These are phyloP conservation scores for Diceros bicornis DNA, from an alignment of 2,797 vertebrate genomes.

Conservation along the genomic window DNA sequence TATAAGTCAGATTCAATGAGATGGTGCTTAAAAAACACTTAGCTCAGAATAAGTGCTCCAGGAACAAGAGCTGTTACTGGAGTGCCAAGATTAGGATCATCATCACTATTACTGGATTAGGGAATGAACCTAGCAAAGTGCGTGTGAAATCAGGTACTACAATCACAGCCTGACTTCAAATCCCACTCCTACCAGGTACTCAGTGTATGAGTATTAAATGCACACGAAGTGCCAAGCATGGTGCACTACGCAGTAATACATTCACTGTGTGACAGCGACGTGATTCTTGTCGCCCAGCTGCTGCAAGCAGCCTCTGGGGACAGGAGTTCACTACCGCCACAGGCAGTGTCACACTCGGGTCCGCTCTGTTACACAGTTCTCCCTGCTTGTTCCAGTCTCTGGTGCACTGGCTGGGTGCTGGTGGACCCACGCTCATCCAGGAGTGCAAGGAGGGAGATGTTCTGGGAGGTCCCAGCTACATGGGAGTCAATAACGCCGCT, in stretches of 20 bases:
- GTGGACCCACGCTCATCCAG: neutral
- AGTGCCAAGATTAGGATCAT: neutral
- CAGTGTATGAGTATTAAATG: neutral
- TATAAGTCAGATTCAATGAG: neutral
- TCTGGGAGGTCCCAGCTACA: neutral
- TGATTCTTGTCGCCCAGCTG: neutral
- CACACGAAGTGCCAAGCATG: neutral
- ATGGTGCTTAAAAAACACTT: neutral
- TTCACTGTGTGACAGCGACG: neutral
- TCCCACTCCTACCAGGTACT: neutral
- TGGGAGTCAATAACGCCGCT: neutral
- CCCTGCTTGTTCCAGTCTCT: neutral
- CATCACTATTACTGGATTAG: too few species aligned
- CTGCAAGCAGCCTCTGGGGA: neutral
- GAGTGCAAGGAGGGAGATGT: neutral
- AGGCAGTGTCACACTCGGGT: neutral
- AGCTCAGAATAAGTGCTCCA: neutral
- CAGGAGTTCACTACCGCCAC: neutral
- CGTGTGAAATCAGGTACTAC: neutral
- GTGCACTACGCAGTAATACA: neutral
- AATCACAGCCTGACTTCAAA: conserved; percentile 19
- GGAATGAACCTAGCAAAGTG: neutral
- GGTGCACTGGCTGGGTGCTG: neutral
- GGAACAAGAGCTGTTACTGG: neutral
- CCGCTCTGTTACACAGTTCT: neutral